Conservation (phyloP, 2,113 vertebrate genomes). For the Ciconia stormi region DNA sequence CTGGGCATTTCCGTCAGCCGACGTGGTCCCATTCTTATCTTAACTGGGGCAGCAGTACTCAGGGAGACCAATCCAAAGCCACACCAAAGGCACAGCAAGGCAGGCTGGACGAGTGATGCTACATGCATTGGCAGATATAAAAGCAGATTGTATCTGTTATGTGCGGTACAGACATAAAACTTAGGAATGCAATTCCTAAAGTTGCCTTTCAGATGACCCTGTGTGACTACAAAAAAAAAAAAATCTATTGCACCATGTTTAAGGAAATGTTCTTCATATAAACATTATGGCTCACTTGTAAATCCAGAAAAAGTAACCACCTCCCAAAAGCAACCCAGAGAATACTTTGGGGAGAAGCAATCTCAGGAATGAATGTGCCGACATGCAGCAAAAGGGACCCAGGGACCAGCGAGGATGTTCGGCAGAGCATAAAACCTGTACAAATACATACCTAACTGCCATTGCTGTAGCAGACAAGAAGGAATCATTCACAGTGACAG, state of each 20-base stretch:
- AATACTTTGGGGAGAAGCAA: background rate
- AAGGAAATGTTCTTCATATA: background rate
- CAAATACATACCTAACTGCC: fast-evolving
- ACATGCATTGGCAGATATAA: background rate
- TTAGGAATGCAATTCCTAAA: background rate
- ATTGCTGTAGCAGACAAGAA: background rate
- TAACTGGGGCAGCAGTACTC: background rate
- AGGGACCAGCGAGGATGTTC: background rate
- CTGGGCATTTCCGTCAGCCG: background rate
- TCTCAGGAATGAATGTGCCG: background rate
- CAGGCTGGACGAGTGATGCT: background rate
- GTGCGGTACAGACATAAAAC: background rate
- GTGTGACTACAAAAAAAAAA: background rate
- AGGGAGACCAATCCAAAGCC: background rate
- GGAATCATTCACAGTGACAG: background rate
- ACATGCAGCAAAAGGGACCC: background rate
- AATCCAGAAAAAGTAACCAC: background rate
- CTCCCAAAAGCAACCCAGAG: background rate
- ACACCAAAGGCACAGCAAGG: background rate
- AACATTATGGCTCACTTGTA: background rate
- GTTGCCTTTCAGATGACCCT: background rate
- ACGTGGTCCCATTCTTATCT: background rate
- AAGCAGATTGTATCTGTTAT: background rate
- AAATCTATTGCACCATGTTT: background rate
- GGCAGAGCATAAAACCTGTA: background rate